Percentiles rank a stretch among this genome's conserved stretches.
These are phyloP conservation scores for Gryllus bimaculatus DNA, from an alignment of 1,140 invertebrate genomes.

Conservation along the genomic window DNA sequence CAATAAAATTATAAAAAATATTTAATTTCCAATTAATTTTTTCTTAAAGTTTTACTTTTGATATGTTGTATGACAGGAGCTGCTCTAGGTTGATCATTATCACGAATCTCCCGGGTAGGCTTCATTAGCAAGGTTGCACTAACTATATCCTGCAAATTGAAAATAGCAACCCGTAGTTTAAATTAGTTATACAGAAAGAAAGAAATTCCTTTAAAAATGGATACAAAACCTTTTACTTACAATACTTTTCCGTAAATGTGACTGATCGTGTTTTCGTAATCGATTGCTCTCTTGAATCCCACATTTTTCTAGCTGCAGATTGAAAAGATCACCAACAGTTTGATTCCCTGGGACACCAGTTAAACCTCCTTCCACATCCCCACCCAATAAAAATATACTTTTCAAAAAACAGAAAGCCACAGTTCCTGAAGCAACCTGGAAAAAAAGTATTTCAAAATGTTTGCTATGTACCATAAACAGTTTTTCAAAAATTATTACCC, in stretches of 20 bases:
- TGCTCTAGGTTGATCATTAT: constrained; percentile 32
- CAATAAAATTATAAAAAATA: not conserved
- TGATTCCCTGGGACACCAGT: constrained; percentile 33
- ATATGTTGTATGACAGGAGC: constrained; percentile 42
- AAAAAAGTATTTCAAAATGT: constrained; percentile 20
- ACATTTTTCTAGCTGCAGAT: not conserved
- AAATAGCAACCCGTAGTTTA: constrained; percentile 34
- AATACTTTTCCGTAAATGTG: constrained; percentile 24
- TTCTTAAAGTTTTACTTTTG: constrained; percentile 34
- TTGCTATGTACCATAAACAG: not conserved
- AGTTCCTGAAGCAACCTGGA: constrained; percentile 50
- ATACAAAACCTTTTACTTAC: constrained; percentile 41
- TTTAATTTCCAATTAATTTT: constrained; percentile 48
- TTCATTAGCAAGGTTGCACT: constrained; percentile 38
- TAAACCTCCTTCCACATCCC: constrained; percentile 40
- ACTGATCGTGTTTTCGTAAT: constrained; percentile 38
- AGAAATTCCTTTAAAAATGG: constrained; percentile 28
- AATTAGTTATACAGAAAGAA: constrained; percentile 26
- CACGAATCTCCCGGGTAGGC: constrained; percentile 32
- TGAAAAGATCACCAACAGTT: constrained; percentile 45
- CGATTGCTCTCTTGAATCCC: constrained; percentile 28
- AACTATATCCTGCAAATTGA: constrained; percentile 33
- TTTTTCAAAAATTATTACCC: no score
- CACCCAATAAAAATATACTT: constrained; percentile 48
- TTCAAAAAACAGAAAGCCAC: constrained; percentile 52